Conservation (phyloP, 64 coral and sea anemone genomes). For the Montipora foliosa region DNA sequence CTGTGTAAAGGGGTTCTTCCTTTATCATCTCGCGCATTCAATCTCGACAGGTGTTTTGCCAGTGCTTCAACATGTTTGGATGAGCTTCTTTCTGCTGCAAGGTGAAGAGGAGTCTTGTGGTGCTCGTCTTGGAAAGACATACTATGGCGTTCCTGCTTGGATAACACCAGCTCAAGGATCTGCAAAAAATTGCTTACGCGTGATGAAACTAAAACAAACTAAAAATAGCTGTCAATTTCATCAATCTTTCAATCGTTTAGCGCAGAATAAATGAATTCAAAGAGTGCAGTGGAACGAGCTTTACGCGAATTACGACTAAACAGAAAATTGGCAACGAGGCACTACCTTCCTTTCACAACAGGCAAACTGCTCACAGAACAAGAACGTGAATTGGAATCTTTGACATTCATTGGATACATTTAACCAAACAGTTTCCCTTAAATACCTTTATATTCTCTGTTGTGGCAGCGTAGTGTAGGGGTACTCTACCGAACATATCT, state of each 20-base stretch:
- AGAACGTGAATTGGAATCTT: too few species aligned
- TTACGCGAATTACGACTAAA: neutral
- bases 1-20: constrained; percentile 74
- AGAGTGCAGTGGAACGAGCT: too few species aligned
- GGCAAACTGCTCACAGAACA: too few species aligned
- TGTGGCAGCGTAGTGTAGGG: constrained; percentile 47
- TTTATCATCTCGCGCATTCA: constrained; percentile 72
- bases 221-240: neutral
- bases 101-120: constrained; percentile 77
- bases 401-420: neutral
- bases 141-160: constrained; percentile 57
- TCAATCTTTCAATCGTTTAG: too few species aligned
- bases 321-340: neutral
- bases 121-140: constrained; percentile 80
- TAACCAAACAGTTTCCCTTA: neutral
- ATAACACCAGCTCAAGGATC: constrained; percentile 74
- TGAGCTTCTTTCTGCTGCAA: constrained; percentile 58
- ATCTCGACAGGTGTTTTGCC: constrained; percentile 22
- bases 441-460: constrained; percentile 8
- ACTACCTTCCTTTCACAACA: neutral
- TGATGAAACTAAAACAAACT: neutral
- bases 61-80: constrained; percentile 67
- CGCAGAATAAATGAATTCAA: too few species aligned
- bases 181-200: neutral
- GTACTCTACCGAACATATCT: constrained; percentile 75